These are phyloP conservation scores for Choreutis nemorana DNA, from an alignment of 2,888 invertebrate species.

Conservation along the genomic window DNA sequence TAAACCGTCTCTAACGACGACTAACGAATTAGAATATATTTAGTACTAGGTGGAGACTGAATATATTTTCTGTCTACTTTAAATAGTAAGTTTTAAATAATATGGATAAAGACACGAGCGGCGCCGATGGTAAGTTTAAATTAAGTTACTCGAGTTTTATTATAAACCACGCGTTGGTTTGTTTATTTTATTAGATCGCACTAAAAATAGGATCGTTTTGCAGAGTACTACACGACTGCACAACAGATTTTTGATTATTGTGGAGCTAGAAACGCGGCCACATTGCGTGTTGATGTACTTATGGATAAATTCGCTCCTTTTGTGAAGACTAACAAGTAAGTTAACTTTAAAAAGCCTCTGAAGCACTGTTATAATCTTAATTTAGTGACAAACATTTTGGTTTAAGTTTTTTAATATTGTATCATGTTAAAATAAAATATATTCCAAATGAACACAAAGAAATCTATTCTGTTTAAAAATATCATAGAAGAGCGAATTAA, in stretches of 20 bases:
- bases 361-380: no score
- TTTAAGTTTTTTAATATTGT: no score
- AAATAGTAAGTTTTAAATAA: constrained; percentile 24
- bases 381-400: no score
- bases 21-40: constrained; percentile 18
- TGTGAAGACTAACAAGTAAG: constrained; percentile 55
- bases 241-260: constrained; percentile 53
- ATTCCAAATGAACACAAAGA: no score
- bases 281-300: constrained; percentile 39
- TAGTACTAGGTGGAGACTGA: constrained; percentile 10
- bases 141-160: constrained; percentile 8
- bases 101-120: constrained; percentile 34
- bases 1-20: constrained; percentile 24
- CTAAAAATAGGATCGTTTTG: constrained; percentile 18
- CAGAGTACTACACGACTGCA: constrained; percentile 53
- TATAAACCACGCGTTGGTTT: constrained; percentile 2
- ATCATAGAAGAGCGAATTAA: no score
- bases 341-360: no score
- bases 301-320: constrained; percentile 56
- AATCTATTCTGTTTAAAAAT: no score
- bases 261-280: constrained; percentile 35
- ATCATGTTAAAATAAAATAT: no score
- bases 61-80: constrained; percentile 4
- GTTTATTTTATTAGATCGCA: constrained; percentile 23
- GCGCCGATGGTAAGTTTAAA: constrained; percentile 36